Percentiles rank a stretch among this genome's conserved stretches.
Conservation (phyloP, 2,113 vertebrate genomes). For the Pedetes capensis region DNA sequence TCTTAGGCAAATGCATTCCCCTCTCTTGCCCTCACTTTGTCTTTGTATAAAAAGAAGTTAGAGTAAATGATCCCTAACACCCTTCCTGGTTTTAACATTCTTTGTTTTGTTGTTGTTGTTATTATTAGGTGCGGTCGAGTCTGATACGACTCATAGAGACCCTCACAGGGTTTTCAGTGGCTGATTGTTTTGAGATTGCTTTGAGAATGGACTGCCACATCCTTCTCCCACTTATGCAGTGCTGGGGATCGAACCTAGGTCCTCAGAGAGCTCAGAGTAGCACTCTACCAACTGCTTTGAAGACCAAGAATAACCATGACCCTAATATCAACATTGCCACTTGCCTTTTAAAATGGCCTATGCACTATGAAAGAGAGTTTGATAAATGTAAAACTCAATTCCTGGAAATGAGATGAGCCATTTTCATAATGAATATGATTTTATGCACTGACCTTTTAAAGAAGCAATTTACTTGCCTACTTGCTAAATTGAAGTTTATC, state of each 20-base stretch:
- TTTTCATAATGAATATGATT: slow-evolving; percentile 74
- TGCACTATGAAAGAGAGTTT: slow-evolving; percentile 41
- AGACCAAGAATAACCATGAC: slow-evolving; percentile 47
- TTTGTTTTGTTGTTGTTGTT: too few relatives aligned
- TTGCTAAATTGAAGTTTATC: slow-evolving; percentile 65
- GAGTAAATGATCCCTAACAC: neutral
- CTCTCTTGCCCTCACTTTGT: neutral
- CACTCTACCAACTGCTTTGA: too few relatives aligned
- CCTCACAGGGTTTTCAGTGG: too few relatives aligned
- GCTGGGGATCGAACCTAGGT: too few relatives aligned
- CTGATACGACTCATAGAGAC: too few relatives aligned
- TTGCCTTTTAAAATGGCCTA: slow-evolving; percentile 56
- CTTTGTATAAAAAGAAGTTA: neutral
- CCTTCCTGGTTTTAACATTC: neutral
- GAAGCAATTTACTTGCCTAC: slow-evolving; percentile 42
- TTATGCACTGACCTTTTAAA: slow-evolving; percentile 62
- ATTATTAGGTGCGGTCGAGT: too few relatives aligned
- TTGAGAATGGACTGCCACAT: too few relatives aligned
- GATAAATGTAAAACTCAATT: slow-evolving; percentile 64
- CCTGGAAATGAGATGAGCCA: slow-evolving; percentile 49
- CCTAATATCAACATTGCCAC: neutral
- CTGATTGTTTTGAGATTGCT: too few relatives aligned
- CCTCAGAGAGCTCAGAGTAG: too few relatives aligned
- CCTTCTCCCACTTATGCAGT: too few relatives aligned
- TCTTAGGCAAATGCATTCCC: neutral